phyloP scores from a whole-genome alignment of 2,888 invertebrate species.

The Anodontia alba region DNA sequence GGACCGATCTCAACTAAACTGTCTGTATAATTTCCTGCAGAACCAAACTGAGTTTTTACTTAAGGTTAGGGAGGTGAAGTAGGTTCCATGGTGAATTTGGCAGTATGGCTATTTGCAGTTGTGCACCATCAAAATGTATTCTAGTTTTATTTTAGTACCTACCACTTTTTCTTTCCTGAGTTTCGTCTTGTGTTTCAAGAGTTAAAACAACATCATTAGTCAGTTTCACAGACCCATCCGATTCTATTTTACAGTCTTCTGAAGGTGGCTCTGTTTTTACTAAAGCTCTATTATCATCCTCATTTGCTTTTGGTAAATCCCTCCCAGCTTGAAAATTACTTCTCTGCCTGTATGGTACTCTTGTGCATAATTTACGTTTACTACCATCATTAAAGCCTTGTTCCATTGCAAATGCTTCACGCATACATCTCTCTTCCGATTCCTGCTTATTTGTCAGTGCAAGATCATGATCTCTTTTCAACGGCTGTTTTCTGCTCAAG shows the following conservation, averaged over 20 bases:
- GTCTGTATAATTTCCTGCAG: no score
- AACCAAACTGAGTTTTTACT: no score
- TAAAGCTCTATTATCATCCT: not conserved
- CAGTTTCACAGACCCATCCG: not conserved
- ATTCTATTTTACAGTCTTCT: not conserved
- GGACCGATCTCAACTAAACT: no score
- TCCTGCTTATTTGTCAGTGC: not conserved
- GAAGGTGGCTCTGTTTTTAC: not conserved
- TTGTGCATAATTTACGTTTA: not conserved
- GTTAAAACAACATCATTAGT: no score
- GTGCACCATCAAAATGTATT: no score
- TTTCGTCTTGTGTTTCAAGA: no score
- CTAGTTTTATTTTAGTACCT: no score
- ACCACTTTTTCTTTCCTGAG: no score
- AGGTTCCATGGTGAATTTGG: no score
- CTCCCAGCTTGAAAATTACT: not conserved
- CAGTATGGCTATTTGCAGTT: no score
- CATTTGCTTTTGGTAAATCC: not conserved
- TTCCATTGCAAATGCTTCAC: not conserved
- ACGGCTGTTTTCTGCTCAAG: not conserved
- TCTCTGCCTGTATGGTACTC: not conserved
- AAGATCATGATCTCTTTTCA: not conserved
- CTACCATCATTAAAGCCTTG: no score
- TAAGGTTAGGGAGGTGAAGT: no score
- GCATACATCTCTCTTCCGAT: not conserved